Evolutionary conservation across 2,113 vertebrate genomes (phyloP), one percentile per base, ranked within the genome.

Genomic region (Lophotis ruficrista): DNA sequence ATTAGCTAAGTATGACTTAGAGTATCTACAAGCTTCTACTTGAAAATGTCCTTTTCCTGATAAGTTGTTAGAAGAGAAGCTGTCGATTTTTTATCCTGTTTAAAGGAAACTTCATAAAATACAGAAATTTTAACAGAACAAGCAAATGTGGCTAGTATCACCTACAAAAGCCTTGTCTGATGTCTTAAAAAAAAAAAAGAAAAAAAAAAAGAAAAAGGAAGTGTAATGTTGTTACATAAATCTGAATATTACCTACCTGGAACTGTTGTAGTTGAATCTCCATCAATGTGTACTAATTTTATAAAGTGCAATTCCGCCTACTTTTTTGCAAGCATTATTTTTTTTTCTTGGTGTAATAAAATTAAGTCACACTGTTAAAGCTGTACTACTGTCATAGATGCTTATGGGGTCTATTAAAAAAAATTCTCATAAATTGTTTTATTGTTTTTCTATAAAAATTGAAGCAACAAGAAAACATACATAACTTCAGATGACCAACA

Each of bases 331-430:
- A 95, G 57, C 10, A 21, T 78, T 86, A 57, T 57, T 83, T 88
- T 87, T 92, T 38, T 21, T 89, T 89, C 12, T 60, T 38, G 37
- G 12, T 93, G 79, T 53, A 93, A 94, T 94, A 96, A 96, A 97
- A 75, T 45, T 22, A 66, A 68, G 69, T 87, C 33, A 43, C 28
- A 50, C 22, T 75, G 58, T 56, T 87, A 64, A 87, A 90, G 21
- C 30, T 86, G 37, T 48, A 53, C 11, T 58, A 66, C 38, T 92
- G 51, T 83, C 33, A 53, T 6, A 62, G 17, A 56, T 73, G 25
- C 45, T 60, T n/a, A 50, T 5, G 9, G 25, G 31, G 4, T 50
- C n/a, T 48, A 83, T 19, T 7, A 28, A 89, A 47, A 58, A 62
- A 60, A 57, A 9, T 8, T 16, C 5, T 54, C 21, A 47, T 13